Evolutionary conservation across 2,888 invertebrate species (phyloP), one percentile per base, ranked within the genome.

Genomic region (Rhorus exstirpatorius): DNA sequence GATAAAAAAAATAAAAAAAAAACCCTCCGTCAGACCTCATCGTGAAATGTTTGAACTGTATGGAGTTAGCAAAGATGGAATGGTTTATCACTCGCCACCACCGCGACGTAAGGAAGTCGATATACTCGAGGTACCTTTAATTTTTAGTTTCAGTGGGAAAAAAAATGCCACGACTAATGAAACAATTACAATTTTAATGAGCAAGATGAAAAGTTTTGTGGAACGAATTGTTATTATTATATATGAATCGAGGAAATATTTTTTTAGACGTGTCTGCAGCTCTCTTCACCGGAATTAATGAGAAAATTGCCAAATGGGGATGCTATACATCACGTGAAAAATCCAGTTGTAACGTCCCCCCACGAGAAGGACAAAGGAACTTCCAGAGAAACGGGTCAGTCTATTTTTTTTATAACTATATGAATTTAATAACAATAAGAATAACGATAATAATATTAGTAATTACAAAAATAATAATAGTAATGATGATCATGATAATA

Each of bases 261-360:
- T 31, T 19, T n/a, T 12, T 85, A 93, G 93, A 93, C 93, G 46
- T 93, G 93, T 84, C 86, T 93, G 51, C 93, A 92, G 83, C 85
- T 93, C 53, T 92, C 92, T n/a, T 92, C 92, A 6, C 92, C 93
- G 31, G 93, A 92, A 86, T 81, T 93, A 46, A 91, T 92, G 88
- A 88, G 92, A 85, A 93, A 93, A 88, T 84, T 92, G 83, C 92
- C 93, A 44, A 92, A 92, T 68, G 91, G 92, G 31, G 92, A 92
- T 84, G 86, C 90, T 1, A 68, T 88, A 46, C 89, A 90, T 74
- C 91, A 90, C 61, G 77, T 88, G 6, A 92, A 91, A 86, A 89
- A 90, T 46, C 86, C 86, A 12, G 84, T 87, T 17, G 87, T 90
- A 12, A 88, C 91, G 21, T 87, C 89, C 17, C 87, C 90, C 31